Conservation (phyloP, 2,113 vertebrate genomes). For the Tragulus kanchil region DNA sequence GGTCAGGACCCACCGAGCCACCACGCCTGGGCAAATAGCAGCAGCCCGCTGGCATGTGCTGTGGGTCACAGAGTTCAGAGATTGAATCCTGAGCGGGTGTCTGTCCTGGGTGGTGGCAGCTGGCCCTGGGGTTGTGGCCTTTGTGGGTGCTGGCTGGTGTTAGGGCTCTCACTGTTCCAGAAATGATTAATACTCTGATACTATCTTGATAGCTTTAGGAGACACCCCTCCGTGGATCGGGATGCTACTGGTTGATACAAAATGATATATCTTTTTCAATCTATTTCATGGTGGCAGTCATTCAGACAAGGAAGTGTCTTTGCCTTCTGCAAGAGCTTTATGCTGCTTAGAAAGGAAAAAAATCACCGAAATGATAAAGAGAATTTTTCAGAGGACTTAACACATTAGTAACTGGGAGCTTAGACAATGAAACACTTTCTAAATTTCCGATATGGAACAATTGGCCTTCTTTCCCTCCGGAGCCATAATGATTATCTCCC, state of each 20-base stretch:
- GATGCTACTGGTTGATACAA: slow-evolving; percentile 86
- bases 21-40: background rate
- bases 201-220: slow-evolving; percentile 87
- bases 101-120: slow-evolving; percentile 50
- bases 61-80: background rate
- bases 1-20: background rate
- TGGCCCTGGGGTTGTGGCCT: slow-evolving; percentile 77
- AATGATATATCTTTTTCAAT: slow-evolving; percentile 85
- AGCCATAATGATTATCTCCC: background rate
- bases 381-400: slow-evolving; percentile 77
- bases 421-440: slow-evolving; percentile 72
- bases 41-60: background rate
- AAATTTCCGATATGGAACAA: slow-evolving; percentile 71
- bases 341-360: slow-evolving; percentile 64
- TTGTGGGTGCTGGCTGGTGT: slow-evolving; percentile 81
- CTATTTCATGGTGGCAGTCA: slow-evolving; percentile 86
- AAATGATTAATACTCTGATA: slow-evolving; percentile 86
- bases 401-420: slow-evolving; percentile 61
- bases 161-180: slow-evolving; percentile 85
- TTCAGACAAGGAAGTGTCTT: slow-evolving; percentile 86
- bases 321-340: slow-evolving; percentile 80
- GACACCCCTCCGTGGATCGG: slow-evolving; percentile 84
- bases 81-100: background rate
- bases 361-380: slow-evolving; percentile 71
- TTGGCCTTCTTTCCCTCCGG: background rate